Evolutionary conservation across 2,113 vertebrate genomes (phyloP), one percentile per base, ranked within the genome.

Genomic region (Clarias batrachus): DNA sequence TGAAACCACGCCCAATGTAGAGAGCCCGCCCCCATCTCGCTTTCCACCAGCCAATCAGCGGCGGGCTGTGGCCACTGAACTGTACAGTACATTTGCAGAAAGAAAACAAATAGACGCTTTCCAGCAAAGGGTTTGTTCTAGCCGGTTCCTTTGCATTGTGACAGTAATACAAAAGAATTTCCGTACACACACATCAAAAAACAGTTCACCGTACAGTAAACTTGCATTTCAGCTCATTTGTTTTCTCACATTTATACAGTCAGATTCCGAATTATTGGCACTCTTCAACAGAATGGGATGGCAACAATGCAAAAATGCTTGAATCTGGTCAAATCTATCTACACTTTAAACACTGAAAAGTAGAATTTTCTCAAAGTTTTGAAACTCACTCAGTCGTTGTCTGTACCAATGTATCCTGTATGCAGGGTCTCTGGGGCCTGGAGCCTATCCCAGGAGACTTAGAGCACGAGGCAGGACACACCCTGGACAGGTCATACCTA

Each of bases 1-100:
- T 91, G 91, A 93, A 89, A 90, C 95, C 93, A 94, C 95, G 92
- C 96, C 93, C 81, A 89, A 91, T 93, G 93, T 90, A 89, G 88
- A 88, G 91, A 85, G 30, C 87, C 63, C 80, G 80, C 87, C 77
- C 85, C 73, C 54, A 48, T 48, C 25, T 27, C 30, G 70, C 59
- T 56, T 68, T 81, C 60, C 21, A 27, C 14, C 71, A 63, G 6
- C 84, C 73, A 85, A 85, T 77, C 84, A 85, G 37, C 37, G 8
- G 33, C 71, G 9, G 14, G 14, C 59, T 63, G 8, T 54, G 60
- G 48, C 11, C 48, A 66, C n/a, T 54, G 19, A 33, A 9, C 68
- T 0, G 41, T n/a, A 33, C 78, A 9, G 59, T n/a, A 33, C 66
- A 9, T 56, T 37, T 82, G 83, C 27, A 13, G 70, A 41, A 82